phyloP scores from a whole-genome alignment of 2,888 invertebrate genomes.

The Synergus umbraculus region DNA sequence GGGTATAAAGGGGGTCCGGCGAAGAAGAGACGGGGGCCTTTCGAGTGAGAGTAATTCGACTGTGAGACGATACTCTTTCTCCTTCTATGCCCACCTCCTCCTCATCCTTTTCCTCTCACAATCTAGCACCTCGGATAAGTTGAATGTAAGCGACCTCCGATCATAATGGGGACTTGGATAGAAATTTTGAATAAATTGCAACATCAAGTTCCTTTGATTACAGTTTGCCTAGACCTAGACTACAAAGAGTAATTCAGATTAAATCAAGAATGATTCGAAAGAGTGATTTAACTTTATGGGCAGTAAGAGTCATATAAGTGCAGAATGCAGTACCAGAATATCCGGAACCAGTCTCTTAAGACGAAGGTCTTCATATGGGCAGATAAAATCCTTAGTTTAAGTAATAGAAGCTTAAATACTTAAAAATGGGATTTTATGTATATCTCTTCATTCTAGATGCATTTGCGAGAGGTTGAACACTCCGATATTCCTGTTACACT shows the following conservation, averaged over 20 bases:
- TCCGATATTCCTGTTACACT: too few relatives aligned
- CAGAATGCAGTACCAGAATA: neutral
- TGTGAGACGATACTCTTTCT: constrained; percentile 67
- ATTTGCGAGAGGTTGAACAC: too few relatives aligned
- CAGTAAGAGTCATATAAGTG: neutral
- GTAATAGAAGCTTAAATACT: neutral
- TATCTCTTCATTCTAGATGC: too few relatives aligned
- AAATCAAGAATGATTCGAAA: neutral
- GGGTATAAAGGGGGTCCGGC: constrained; percentile 64
- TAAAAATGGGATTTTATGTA: neutral
- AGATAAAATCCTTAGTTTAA: neutral
- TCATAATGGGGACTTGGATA: constrained; percentile 9
- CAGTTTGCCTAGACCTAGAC: neutral
- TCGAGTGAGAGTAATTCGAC: constrained; percentile 75
- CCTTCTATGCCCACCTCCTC: constrained; percentile 44
- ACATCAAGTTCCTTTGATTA: neutral
- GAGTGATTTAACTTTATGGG: neutral
- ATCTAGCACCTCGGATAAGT: constrained; percentile 30
- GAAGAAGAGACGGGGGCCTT: constrained; percentile 73
- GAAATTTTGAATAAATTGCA: neutral
- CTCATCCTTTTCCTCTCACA: constrained; percentile 35
- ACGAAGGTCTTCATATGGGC: neutral
- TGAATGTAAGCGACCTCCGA: constrained; percentile 33
- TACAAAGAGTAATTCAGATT: neutral
- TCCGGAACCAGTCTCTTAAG: neutral